Conservation (phyloP, 2,888 invertebrate genomes). For the Hemistola chrysoprasaria region DNA sequence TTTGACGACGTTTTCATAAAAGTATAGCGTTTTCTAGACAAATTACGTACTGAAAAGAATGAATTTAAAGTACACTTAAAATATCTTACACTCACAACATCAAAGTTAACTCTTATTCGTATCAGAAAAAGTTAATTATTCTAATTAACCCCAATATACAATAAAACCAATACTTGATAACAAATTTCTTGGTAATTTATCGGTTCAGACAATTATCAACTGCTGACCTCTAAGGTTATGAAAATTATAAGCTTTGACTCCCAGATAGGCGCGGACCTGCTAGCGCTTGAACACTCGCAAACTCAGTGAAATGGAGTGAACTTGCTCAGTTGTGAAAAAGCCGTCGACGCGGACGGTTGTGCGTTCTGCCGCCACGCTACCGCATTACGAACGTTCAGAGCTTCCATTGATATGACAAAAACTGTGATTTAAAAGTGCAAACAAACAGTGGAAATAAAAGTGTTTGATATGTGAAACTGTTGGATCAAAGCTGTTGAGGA, state of each 20-base stretch:
- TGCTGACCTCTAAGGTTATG: constrained; percentile 65
- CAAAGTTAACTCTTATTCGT: too few species aligned
- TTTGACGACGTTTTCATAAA: constrained; percentile 16
- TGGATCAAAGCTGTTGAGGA: constrained; percentile 53
- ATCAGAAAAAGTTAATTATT: too few species aligned
- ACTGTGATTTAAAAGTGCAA: constrained; percentile 22
- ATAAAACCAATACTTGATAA: constrained; percentile 1
- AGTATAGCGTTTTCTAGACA: constrained; percentile 8
- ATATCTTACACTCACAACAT: too few species aligned
- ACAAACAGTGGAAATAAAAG: constrained; percentile 23
- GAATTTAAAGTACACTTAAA: neutral
- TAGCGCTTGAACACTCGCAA: constrained; percentile 14
- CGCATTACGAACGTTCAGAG: constrained; percentile 9
- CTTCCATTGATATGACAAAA: constrained; percentile 13
- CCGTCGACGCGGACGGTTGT: constrained; percentile 45
- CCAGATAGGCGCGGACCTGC: constrained; percentile 13
- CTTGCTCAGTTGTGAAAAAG: constrained; percentile 57
- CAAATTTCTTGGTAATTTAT: constrained; percentile 38
- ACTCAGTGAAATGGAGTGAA: constrained; percentile 26
- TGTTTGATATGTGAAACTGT: constrained; percentile 62
- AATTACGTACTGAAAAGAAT: neutral
- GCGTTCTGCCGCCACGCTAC: constrained; percentile 1
- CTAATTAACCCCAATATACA: neutral
- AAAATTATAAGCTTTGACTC: constrained; percentile 63
- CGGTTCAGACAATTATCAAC: constrained; percentile 58